These are phyloP conservation scores for Equus przewalskii DNA, from an alignment of 2,113 vertebrate genomes.

Conservation along the genomic window DNA sequence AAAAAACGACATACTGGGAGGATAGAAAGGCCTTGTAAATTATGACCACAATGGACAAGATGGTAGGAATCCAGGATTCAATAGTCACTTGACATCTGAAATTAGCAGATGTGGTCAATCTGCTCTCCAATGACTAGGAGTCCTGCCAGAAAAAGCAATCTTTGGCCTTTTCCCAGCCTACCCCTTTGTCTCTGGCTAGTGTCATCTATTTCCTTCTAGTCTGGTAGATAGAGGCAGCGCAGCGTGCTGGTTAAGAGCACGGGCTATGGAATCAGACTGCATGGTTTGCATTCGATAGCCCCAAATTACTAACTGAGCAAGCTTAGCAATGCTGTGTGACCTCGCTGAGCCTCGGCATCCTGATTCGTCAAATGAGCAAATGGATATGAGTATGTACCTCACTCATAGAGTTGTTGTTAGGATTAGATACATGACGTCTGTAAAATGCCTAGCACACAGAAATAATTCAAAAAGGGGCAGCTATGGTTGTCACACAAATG, in stretches of 20 bases:
- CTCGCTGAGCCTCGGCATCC: background rate
- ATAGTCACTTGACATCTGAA: slow-evolving; percentile 18
- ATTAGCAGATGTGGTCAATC: slow-evolving; percentile 4
- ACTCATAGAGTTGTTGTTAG: background rate
- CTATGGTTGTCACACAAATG: background rate
- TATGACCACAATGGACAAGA: background rate
- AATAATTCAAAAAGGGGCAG: background rate
- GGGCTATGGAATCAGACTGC: background rate
- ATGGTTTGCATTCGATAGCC: background rate
- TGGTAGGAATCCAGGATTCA: background rate
- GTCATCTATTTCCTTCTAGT: background rate
- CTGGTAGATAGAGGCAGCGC: background rate
- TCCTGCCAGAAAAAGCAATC: background rate
- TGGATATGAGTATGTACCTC: background rate
- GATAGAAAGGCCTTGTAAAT: background rate
- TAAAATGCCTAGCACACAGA: background rate
- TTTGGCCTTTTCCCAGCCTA: slow-evolving; percentile 25
- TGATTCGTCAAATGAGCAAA: background rate
- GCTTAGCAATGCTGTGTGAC: background rate
- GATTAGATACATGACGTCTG: background rate
- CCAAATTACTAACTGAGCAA: background rate
- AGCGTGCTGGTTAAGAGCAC: background rate
- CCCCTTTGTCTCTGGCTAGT: background rate
- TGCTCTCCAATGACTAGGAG: background rate
- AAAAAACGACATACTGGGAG: background rate